A percentile compares a stretch with the other conserved stretches of the same genome.
These are phyloP conservation scores for Dendropsophus ebraccatus DNA, from an alignment of 2,113 vertebrate genomes.

Conservation along the genomic window DNA sequence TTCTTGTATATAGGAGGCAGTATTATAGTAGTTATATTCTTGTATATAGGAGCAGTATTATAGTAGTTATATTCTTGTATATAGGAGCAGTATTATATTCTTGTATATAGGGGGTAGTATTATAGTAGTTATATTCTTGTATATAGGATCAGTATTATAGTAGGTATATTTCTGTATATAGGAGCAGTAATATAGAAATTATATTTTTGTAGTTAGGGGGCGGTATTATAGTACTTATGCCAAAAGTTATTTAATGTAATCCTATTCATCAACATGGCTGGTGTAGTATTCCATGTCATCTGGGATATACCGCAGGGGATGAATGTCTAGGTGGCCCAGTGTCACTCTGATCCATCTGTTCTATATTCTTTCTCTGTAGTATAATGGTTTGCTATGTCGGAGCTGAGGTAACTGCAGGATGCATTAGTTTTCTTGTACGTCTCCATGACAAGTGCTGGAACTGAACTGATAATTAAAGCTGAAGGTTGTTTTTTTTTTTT, in stretches of 20 bases:
- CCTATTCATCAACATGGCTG: too few species aligned
- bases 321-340: too few species aligned
- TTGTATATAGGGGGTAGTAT: slow-evolving; percentile 6
- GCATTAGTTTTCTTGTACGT: neutral
- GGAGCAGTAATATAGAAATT: neutral
- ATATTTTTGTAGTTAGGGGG: neutral
- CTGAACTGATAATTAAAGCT: neutral
- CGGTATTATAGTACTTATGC: slow-evolving; percentile 2
- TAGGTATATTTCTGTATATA: slow-evolving; percentile 12
- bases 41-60: slow-evolving; percentile 5
- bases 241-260: too few species aligned
- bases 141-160: slow-evolving; percentile 11
- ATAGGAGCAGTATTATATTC: neutral
- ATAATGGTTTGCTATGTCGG: neutral
- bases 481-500: too few species aligned
- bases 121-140: slow-evolving; percentile 24
- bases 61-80: slow-evolving; percentile 11
- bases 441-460: neutral
- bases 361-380: neutral
- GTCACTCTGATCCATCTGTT: neutral
- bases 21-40: slow-evolving; percentile 20
- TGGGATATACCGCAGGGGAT: too few species aligned
- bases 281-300: too few species aligned
- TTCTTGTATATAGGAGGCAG: slow-evolving; percentile 12
- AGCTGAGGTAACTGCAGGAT: neutral